These are phyloP conservation scores for Sclerurus mexicanus DNA, from an alignment of 2,113 vertebrate species.

Conservation along the genomic window DNA sequence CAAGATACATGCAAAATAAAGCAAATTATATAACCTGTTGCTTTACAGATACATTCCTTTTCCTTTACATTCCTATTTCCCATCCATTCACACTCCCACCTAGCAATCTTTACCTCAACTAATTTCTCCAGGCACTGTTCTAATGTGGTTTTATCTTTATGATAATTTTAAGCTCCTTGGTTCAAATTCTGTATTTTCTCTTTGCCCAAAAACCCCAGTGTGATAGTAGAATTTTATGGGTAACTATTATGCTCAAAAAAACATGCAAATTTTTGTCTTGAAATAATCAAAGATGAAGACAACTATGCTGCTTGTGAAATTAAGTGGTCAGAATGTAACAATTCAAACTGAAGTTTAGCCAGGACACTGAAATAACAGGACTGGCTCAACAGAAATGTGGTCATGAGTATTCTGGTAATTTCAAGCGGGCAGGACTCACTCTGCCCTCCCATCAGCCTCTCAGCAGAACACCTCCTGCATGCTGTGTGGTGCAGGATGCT, in stretches of 20 bases:
- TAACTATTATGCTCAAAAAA: background rate
- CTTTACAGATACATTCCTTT: background rate
- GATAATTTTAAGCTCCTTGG: background rate
- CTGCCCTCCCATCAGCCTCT: background rate
- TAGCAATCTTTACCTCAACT: background rate
- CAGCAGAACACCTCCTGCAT: background rate
- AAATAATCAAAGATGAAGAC: background rate
- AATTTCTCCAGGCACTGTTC: background rate
- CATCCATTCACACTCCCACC: background rate
- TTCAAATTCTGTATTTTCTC: background rate
- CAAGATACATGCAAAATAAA: slow-evolving; percentile 9
- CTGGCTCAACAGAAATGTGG: background rate
- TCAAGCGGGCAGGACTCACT: background rate
- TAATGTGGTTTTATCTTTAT: background rate
- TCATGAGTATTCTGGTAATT: background rate
- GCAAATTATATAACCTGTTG: background rate
- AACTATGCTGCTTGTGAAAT: background rate
- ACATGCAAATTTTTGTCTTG: background rate
- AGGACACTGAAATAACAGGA: background rate
- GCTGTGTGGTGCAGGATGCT: background rate
- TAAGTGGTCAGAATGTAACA: background rate
- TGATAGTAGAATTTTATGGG: background rate
- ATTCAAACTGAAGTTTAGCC: background rate
- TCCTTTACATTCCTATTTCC: background rate
- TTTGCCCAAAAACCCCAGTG: background rate